Evolutionary conservation across 2,113 vertebrate genomes (phyloP).

Genomic region (Corapipo altera): DNA sequence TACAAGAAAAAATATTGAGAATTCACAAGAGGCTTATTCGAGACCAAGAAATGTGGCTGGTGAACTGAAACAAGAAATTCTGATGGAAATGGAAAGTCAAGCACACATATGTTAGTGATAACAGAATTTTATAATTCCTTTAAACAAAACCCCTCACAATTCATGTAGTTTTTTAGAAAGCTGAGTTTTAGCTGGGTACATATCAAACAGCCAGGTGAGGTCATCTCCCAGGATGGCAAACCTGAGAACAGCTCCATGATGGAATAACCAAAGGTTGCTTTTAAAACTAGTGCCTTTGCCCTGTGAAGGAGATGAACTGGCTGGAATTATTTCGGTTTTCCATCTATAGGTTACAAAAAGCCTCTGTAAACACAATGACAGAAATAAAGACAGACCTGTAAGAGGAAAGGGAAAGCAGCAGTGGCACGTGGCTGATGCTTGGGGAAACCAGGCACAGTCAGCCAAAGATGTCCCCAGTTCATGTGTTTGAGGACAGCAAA

Average conservation of each 20-base stretch:
- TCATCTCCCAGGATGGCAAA: not conserved
- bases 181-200: not conserved
- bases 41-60: not conserved
- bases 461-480: not conserved
- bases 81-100: not conserved
- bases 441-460: not conserved
- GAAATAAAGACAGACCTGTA: not conserved
- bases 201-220: not conserved
- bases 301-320: not conserved
- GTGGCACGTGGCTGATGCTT: not conserved
- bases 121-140: not conserved
- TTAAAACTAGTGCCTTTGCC: not conserved
- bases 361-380: not conserved
- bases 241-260: not conserved
- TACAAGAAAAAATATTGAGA: not conserved
- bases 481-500: not conserved
- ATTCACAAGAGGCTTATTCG: not conserved
- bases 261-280: not conserved
- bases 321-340: not conserved
- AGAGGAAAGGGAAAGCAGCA: not conserved
- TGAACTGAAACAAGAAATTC: not conserved
- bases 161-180: not conserved
- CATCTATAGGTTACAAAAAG: not conserved
- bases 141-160: not conserved
- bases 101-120: rapidly evolving